Evolutionary conservation across 2,888 invertebrate genomes (phyloP), one percentile per base, ranked within the genome.

Genomic region (Bombylius discolor): DNA sequence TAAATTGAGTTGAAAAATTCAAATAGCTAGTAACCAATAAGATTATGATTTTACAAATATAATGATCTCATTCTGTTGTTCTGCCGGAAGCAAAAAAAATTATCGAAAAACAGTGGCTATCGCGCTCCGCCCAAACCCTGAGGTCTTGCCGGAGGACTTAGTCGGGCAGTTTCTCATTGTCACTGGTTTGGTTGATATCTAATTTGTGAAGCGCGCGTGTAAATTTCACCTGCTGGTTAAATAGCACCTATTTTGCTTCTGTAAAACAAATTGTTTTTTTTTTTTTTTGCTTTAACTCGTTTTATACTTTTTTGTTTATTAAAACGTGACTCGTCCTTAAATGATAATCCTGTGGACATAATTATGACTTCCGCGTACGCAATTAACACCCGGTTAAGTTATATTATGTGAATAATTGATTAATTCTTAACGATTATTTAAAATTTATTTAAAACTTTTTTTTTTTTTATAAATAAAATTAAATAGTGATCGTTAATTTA

Each of bases 71-170:
- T 55, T 56, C 49, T 46, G 45, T n/a, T 54, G 44, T 23, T 31
- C 50, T 52, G 53, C 32, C 39, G 36, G 49, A 36, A 42, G 48
- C 51, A 51, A 56, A 47, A 34, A n/a, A 47, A 46, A 36, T 52
- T 42, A 42, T 42, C 47, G 31, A 46, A 47, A 23, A 55, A 50
- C 45, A 46, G 55, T 50, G 45, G 36, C 14, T 36, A 12, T 39
- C 53, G 53, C 47, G 59, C 59, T 59, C 59, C 59, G 59, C 59
- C 59, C 59, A 59, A 53, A 57, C 57, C 59, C 59, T 57, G 55
- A 56, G 59, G 59, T 57, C 57, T 59, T 57, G 59, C 59, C 59
- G 55, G 57, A 57, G 59, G 59, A 56, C 52, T 51, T 55, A 55
- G 52, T 56, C 50, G 55, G 46, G 53, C 59, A 59, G 59, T 59